Evolutionary conservation across 2,888 invertebrate species (phyloP), one percentile per base, ranked within the genome.

Genomic region (Petrolisthes cinctipes): DNA sequence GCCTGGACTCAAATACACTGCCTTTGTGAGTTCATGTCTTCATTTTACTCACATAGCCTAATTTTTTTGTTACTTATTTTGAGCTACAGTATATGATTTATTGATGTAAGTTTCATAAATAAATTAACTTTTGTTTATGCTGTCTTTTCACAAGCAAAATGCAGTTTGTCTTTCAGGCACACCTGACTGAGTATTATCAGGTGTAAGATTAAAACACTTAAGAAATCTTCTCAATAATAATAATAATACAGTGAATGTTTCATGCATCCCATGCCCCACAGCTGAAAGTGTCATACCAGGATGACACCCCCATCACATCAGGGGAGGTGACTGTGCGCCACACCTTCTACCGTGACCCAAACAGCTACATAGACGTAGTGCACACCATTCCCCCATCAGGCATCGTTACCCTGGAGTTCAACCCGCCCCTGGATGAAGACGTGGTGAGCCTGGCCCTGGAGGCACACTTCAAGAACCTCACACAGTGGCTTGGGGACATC

Each of bases 1-100:
- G 92, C 98, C 97, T 0, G 96, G 96, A 51, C 94, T 98, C 82
- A 96, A 96, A 91, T 97, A 96, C 91, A 95, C 95, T 57, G 96
- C 97, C 51, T 96, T 96, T 93, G 96, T 96, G 93, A 94, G 95
- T 92, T 37, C 7, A 6, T 7, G 9, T 79, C 14, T 79, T 9
- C 54, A 53, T 79, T 75, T 9, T 79, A 75, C n/a, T 75, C 11
- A 11, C 75, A 9, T 37, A n/a, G 37, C 3, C 53, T 6, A 14
- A 14, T 57, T 56, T n/a, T 4, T 54, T 81, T 4, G 53, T 54
- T 85, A 9, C 37, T 61, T 57, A n/a, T 66, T 51, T 14, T 51
- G 53, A 80, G 9, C 61, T 61, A 61, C 61, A 11, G 61, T 61
- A 2, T 61, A 61, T 11, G 9, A 75, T 4, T 75, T 37, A 37